Evolutionary conservation across 2,797 vertebrate species (phyloP).

Genomic region (Myripristis jacobus): DNA sequence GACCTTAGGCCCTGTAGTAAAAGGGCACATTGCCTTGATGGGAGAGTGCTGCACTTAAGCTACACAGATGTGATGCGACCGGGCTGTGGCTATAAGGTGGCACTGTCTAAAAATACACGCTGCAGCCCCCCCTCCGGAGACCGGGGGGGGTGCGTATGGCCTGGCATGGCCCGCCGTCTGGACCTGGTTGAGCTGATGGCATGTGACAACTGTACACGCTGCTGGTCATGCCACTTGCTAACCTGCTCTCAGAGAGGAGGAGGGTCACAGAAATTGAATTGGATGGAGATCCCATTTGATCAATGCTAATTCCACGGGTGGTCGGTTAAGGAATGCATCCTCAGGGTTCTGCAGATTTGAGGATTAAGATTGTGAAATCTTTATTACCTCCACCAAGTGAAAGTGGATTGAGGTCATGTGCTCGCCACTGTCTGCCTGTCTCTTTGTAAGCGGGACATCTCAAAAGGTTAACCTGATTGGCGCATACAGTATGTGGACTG

Average conservation of each 20-base stretch:
- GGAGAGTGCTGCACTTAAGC: conserved; percentile 49
- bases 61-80: conserved; percentile 74
- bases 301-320: background rate
- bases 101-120: conserved; percentile 74
- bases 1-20: conserved; percentile 62
- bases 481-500: too few species aligned
- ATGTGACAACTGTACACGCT: conserved; percentile 76
- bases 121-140: conserved; percentile 61
- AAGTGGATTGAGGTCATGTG: too few species aligned
- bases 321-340: conserved; percentile 10
- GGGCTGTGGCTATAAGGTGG: conserved; percentile 69
- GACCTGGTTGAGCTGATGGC: conserved; percentile 70
- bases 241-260: conserved; percentile 60
- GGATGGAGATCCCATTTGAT: background rate
- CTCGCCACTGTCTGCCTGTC: background rate
- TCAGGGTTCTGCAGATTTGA: conserved; percentile 11
- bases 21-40: conserved; percentile 66
- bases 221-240: conserved; percentile 69
- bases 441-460: background rate
- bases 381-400: background rate
- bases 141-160: conserved; percentile 44
- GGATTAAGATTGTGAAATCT: background rate
- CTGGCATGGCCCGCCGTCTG: conserved; percentile 60
- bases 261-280: background rate
- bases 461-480: background rate